These are phyloP conservation scores for Dendrocincla tyrannina DNA, from an alignment of 2,797 vertebrate species.

Conservation along the genomic window DNA sequence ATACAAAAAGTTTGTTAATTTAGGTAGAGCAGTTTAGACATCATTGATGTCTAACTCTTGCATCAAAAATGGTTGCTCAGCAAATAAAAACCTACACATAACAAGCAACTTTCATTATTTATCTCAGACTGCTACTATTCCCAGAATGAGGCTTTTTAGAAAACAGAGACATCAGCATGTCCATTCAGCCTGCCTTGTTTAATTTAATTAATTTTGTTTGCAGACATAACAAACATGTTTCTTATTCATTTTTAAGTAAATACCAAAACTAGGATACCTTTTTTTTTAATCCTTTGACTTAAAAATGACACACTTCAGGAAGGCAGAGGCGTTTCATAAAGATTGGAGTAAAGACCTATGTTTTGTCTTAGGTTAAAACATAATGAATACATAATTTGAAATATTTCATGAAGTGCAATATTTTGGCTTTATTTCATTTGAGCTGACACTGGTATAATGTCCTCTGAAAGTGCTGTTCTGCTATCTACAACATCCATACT, in stretches of 20 bases:
- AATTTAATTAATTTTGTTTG: constrained; percentile 63
- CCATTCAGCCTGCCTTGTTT: constrained; percentile 44
- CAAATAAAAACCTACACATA: constrained; percentile 42
- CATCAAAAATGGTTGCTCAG: neutral
- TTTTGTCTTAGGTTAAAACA: constrained; percentile 52
- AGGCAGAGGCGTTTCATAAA: constrained; percentile 48
- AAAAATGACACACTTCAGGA: constrained; percentile 43
- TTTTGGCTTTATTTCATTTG: constrained; percentile 41
- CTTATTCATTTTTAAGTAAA: constrained; percentile 60
- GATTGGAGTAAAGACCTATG: constrained; percentile 15
- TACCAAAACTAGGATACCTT: constrained; percentile 41
- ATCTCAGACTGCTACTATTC: constrained; percentile 38
- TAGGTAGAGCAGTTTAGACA: neutral
- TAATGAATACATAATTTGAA: constrained; percentile 52
- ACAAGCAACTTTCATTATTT: constrained; percentile 40
- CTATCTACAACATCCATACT: neutral
- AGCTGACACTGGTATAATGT: constrained; percentile 47
- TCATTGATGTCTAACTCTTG: neutral
- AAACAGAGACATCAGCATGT: constrained; percentile 47
- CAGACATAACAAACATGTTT: constrained; percentile 58
- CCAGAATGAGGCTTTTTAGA: constrained; percentile 44
- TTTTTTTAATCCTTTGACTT: constrained; percentile 67
- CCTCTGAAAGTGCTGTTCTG: constrained; percentile 37
- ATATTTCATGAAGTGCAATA: constrained; percentile 44
- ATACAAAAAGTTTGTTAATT: neutral